Percentiles rank a stretch among this genome's conserved stretches.
Evolutionary conservation across 1,140 invertebrate genomes (phyloP).

Genomic region (Callitettix versicolor): DNA sequence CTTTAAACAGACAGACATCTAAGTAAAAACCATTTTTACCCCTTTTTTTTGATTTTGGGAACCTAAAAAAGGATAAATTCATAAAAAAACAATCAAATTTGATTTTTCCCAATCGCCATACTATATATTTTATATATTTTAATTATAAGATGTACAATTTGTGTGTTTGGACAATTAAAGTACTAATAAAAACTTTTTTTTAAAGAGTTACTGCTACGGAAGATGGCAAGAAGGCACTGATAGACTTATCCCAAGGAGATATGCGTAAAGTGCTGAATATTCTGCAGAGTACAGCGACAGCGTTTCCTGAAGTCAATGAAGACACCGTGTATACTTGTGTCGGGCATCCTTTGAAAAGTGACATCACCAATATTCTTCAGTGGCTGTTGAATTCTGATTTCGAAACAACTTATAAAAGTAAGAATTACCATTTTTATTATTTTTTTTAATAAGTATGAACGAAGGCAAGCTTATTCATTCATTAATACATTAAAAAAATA

Average conservation of each 20-base stretch:
- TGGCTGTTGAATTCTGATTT: slow-evolving; percentile 85
- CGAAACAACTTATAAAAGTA: slow-evolving; percentile 71
- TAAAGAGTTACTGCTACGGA: slow-evolving; percentile 79
- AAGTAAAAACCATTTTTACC: no score
- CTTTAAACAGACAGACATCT: no score
- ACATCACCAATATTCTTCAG: slow-evolving; percentile 82
- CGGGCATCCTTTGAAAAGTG: slow-evolving; percentile 82
- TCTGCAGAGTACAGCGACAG: slow-evolving; percentile 82
- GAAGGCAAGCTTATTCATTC: no score
- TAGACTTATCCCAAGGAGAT: slow-evolving; percentile 88
- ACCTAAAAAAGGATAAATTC: no score
- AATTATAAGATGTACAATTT: no score
- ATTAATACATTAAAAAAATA: no score
- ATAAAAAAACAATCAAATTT: no score
- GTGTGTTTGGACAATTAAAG: no score
- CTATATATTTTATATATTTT: no score
- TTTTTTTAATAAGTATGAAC: slow-evolving; percentile 12
- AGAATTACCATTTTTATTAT: slow-evolving; percentile 31
- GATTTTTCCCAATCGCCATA: no score
- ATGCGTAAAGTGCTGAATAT: slow-evolving; percentile 97
- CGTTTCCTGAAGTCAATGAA: slow-evolving; percentile 78
- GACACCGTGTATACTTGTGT: slow-evolving; percentile 93
- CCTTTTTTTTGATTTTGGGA: no score
- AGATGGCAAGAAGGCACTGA: slow-evolving; percentile 82
- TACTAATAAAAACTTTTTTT: no score